phyloP scores from a whole-genome alignment of 2,888 invertebrate species.

The Clostera curtula region DNA sequence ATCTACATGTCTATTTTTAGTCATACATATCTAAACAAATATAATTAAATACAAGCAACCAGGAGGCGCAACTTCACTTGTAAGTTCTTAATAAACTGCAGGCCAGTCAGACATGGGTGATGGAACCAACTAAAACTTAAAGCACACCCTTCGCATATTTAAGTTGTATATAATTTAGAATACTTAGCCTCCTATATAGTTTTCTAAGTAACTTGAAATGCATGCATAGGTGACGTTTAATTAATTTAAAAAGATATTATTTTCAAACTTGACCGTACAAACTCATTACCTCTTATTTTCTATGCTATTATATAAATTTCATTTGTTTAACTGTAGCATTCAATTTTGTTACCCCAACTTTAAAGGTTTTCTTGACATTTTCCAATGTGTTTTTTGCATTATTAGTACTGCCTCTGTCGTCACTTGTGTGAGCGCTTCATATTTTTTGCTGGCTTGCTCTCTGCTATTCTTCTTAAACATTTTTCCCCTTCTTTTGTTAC shows the following conservation, averaged over 20 bases:
- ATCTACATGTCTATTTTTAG: too few species aligned
- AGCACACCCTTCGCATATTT: too few species aligned
- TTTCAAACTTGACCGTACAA: slow-evolving; percentile 91
- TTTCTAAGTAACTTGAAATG: too few species aligned
- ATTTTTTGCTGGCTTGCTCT: slow-evolving; percentile 81
- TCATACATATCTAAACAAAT: too few species aligned
- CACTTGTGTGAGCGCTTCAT: slow-evolving; percentile 87
- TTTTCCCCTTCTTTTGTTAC: slow-evolving; percentile 78
- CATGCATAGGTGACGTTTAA: too few species aligned
- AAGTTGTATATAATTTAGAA: too few species aligned
- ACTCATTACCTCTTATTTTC: slow-evolving; percentile 90
- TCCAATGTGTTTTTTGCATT: slow-evolving; percentile 86
- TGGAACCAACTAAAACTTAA: too few species aligned
- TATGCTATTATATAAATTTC: slow-evolving; percentile 91
- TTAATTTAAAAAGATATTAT: too few species aligned
- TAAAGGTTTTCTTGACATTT: slow-evolving; percentile 80
- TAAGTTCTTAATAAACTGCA: slow-evolving; percentile 97
- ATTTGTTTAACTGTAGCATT: slow-evolving; percentile 89
- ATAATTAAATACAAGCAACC: slow-evolving; percentile 1
- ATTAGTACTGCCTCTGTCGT: slow-evolving; percentile 88
- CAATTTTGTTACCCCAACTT: slow-evolving; percentile 86
- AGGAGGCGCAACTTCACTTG: slow-evolving; percentile 57
- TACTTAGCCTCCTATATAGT: too few species aligned
- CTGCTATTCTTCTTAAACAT: slow-evolving; percentile 78
- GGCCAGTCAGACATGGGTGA: too few species aligned